Evolutionary conservation across 2,888 invertebrate genomes (phyloP).

Genomic region (Sisyra terminalis): DNA sequence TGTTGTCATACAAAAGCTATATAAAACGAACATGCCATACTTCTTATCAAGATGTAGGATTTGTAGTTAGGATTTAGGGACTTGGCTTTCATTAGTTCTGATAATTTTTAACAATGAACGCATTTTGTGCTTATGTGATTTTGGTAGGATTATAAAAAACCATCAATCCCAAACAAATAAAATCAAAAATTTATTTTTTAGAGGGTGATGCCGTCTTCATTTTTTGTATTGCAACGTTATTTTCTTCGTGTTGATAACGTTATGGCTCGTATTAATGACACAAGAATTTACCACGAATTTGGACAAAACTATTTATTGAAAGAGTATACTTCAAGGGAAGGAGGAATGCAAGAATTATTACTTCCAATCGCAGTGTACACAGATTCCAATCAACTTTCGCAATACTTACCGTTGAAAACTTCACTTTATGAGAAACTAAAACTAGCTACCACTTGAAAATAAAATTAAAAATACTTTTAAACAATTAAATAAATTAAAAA

Average conservation of each 20-base stretch:
- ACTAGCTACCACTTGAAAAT: constrained; percentile 9
- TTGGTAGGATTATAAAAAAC: too few relatives aligned
- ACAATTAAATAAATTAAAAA: too few relatives aligned
- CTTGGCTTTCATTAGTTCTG: too few relatives aligned
- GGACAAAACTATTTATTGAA: constrained; percentile 61
- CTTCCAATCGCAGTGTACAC: constrained; percentile 42
- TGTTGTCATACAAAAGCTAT: too few relatives aligned
- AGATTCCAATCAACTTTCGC: constrained; percentile 50
- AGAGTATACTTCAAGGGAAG: constrained; percentile 69
- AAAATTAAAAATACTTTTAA: too few relatives aligned
- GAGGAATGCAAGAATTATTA: constrained; percentile 49
- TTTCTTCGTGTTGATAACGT: constrained; percentile 93
- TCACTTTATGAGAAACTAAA: constrained; percentile 26
- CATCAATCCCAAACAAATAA: too few relatives aligned
- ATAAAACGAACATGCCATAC: too few relatives aligned
- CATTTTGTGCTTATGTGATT: too few relatives aligned
- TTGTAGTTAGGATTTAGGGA: too few relatives aligned
- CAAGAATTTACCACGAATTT: constrained; percentile 66
- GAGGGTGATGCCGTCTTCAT: constrained; percentile 93
- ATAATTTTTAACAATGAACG: too few relatives aligned
- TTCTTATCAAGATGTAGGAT: too few relatives aligned
- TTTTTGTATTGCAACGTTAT: constrained; percentile 77
- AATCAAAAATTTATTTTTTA: constrained; percentile 29
- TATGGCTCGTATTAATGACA: constrained; percentile 73
- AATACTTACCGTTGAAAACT: constrained; percentile 40